Base-by-base conservation (phyloP, 2,113 vertebrate genomes). In the Peromyscus maniculatus region DNA sequence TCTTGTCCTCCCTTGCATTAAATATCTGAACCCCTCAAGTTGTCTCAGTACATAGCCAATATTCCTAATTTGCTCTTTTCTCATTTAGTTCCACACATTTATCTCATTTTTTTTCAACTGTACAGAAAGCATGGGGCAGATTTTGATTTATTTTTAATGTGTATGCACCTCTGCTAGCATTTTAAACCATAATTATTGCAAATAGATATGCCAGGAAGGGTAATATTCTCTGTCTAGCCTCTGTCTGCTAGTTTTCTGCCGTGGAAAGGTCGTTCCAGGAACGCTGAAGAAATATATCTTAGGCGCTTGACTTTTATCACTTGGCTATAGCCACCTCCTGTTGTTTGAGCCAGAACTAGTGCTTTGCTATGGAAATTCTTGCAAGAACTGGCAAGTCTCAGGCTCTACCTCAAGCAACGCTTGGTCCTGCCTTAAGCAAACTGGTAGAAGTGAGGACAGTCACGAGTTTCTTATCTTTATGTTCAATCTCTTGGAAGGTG, bases 51-150 rank as follows among this genome's bases (percentile, higher is more conserved):
- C 1, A 19, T n/a, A 13, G 31, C n/a, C 67, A 79, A 2, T 55
- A 28, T 31, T 91, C 39, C 79, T 93, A 84, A 64, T 46, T 75
- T 84, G 67, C 10, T 64, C 31, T 87, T 43, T 52, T 55, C 13
- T n/a, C 31, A 26, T n/a, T 72, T 94, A n/a, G 24, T 96, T 91
- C 83, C 77, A 89, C 36, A 75, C 55, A 71, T 95, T 21, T 79
- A 13, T 89, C 17, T 87, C 72, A 84, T 69, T 77, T 26, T 91
- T 91, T 83, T 62, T 71, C 91, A 93, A 82, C 22, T 93, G 69
- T 72, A 84, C 8, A 88, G 13, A 28, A 52, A 79, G 4, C 22
- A 52, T 16, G 1, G 69, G 28, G 7, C 12, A 86, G 75, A 93
- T 46, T 69, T 21, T 69, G 21, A 66, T 4, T 19, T 75, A 31